Base-by-base conservation (phyloP, 2,888 invertebrate genomes). In the Taenaris catops region DNA sequence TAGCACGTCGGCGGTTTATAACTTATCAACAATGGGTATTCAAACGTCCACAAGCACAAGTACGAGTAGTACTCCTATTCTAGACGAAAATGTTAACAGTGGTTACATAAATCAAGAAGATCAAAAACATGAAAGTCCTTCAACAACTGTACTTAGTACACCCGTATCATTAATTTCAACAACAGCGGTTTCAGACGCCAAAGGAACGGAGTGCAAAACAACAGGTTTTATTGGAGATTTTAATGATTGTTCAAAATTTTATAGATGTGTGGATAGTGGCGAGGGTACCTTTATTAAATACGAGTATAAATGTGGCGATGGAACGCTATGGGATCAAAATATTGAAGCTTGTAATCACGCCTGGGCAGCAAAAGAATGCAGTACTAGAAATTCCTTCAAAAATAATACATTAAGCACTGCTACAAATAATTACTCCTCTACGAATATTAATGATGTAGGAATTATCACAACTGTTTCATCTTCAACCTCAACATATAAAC, bases 201-300 rank as follows among this genome's bases (percentile, higher is more conserved):
- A 17, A 17, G 34, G 28, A 21, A 43, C 35, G 23, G 34, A 46
- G 33, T 76, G 76, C 40, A 44, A 44, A 24, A 36, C 31, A 17
- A 90, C 89, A 63, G 93, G 93, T 17, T 93, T 91, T 57, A 89
- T 89, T 54, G 88, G 89, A 54, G 69, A 67, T 50, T 25, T 38
- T 38, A 51, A 70, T 9, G 84, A 92, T 51, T 93, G 93, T 51
- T 87, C 80, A 42, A 92, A 90, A 61, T 93, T 93, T 68, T 91
- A 91, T 49, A 81, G 92, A 49, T 93, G 93, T 56, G 91, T 92
- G 0, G 71, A 78, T 42, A 78, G 83, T 44, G 83, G 80, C 10
- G 68, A 66, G 37, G 76, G 75, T 25, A 70, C 74, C 7, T 88
- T 65, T 43, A 87, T 66, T 0, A 87, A 83, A 51, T 89, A 88